Percentiles rank a stretch among this genome's conserved stretches.
Evolutionary conservation across 2,113 vertebrate genomes (phyloP).

Genomic region (Channa maculata): DNA sequence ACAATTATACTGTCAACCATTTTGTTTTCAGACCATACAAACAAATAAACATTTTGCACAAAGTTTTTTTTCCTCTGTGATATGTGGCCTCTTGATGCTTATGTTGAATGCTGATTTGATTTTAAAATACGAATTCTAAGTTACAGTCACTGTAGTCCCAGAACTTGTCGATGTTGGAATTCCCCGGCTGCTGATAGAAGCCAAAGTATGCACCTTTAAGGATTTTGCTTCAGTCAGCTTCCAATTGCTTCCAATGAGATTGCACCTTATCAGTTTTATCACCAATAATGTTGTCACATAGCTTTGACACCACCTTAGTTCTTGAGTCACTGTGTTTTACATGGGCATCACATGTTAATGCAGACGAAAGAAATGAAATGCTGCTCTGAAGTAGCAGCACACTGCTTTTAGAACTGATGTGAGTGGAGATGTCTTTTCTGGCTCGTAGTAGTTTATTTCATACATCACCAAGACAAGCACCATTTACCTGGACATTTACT

Average conservation of each 20-base stretch:
- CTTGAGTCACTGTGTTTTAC: conserved; percentile 65
- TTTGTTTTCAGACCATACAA: conserved; percentile 19
- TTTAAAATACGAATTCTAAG: conserved; percentile 28
- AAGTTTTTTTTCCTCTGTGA: conserved; percentile 5
- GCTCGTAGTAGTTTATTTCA: conserved; percentile 69
- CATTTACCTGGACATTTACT: conserved; percentile 80
- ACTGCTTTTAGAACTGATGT: conserved; percentile 63
- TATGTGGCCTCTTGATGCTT: conserved; percentile 24
- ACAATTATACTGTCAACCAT: neutral
- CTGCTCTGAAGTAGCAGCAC: conserved; percentile 47
- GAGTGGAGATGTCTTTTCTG: conserved; percentile 64
- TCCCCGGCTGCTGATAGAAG: conserved; percentile 17
- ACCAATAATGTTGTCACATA: conserved; percentile 26
- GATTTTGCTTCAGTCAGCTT: conserved; percentile 14
- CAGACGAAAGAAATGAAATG: conserved; percentile 55
- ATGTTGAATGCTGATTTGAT: conserved; percentile 23
- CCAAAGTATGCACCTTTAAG: conserved; percentile 24
- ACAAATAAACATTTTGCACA: conserved; percentile 1
- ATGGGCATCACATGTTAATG: conserved; percentile 62
- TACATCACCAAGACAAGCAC: conserved; percentile 72
- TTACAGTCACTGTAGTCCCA: conserved; percentile 24
- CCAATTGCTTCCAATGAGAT: neutral
- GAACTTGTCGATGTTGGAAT: conserved; percentile 35
- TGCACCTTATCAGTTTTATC: conserved; percentile 33
- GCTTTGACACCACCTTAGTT: conserved; percentile 50